Conservation (phyloP, 2,113 vertebrate species). For the Numida meleagris region DNA sequence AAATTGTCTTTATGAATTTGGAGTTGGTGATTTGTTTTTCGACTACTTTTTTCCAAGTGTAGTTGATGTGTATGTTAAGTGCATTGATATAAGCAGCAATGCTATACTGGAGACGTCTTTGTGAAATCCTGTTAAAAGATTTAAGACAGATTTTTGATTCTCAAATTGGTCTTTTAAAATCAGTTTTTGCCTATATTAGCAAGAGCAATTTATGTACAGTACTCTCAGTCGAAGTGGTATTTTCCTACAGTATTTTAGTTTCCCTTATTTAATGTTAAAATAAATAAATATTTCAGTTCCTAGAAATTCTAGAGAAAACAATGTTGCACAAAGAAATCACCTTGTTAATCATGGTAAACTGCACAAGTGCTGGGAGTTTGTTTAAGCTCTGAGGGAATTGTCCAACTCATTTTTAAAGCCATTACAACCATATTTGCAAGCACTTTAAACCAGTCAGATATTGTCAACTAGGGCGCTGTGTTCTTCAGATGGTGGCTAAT, state of each 20-base stretch:
- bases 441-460: background rate
- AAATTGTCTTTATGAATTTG: background rate
- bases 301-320: slow-evolving; percentile 25
- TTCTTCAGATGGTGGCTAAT: slow-evolving; percentile 16
- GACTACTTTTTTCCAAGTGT: background rate
- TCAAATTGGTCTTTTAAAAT: background rate
- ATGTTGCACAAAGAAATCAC: slow-evolving; percentile 10
- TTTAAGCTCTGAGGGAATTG: background rate
- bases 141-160: slow-evolving; percentile 5
- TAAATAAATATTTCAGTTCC: slow-evolving; percentile 40
- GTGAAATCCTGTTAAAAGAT: background rate
- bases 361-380: background rate
- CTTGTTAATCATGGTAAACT: background rate
- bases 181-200: slow-evolving; percentile 9
- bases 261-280: slow-evolving; percentile 45
- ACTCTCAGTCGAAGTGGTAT: background rate
- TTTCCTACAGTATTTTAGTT: slow-evolving; percentile 41
- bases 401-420: slow-evolving; percentile 12
- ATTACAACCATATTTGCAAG: background rate
- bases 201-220: background rate
- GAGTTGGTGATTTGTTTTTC: background rate
- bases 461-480: background rate
- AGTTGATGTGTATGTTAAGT: background rate
- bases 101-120: background rate
- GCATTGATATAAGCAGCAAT: background rate